Conservation (phyloP, 1,140 invertebrate genomes). For the Drosophila jambulina region DNA sequence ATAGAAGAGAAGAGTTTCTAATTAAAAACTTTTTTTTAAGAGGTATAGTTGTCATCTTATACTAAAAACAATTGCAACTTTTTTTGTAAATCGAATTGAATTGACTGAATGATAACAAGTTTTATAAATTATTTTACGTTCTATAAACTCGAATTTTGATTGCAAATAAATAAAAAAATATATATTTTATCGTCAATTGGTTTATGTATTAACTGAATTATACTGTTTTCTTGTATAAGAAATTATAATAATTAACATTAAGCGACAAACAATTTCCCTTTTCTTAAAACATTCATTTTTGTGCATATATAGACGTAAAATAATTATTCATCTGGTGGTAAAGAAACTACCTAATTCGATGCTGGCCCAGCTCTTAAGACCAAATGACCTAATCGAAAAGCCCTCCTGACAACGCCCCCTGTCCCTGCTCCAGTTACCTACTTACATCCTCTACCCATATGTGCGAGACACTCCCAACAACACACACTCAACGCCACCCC, state of each 20-base stretch:
- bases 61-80: too few relatives aligned
- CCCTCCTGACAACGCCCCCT: background rate
- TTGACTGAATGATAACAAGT: too few relatives aligned
- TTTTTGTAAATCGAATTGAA: too few relatives aligned
- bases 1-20: background rate
- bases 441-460: constrained; percentile 1
- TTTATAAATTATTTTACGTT: too few relatives aligned
- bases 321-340: background rate
- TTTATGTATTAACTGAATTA: too few relatives aligned
- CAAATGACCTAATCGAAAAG: constrained; percentile 23
- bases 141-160: too few relatives aligned
- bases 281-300: background rate
- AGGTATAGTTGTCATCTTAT: too few relatives aligned
- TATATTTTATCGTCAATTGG: too few relatives aligned
- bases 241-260: too few relatives aligned
- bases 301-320: background rate
- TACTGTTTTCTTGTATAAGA: too few relatives aligned
- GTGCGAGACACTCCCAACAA: constrained; percentile 2
- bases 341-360: background rate
- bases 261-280: too few relatives aligned
- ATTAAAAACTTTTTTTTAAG: background rate
- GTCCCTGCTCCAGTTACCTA: constrained; percentile 30
- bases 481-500: constrained; percentile 1
- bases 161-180: too few relatives aligned
- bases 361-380: background rate